Evolutionary conservation across 2,888 invertebrate genomes (phyloP).

Genomic region (Rotaria macrura): DNA sequence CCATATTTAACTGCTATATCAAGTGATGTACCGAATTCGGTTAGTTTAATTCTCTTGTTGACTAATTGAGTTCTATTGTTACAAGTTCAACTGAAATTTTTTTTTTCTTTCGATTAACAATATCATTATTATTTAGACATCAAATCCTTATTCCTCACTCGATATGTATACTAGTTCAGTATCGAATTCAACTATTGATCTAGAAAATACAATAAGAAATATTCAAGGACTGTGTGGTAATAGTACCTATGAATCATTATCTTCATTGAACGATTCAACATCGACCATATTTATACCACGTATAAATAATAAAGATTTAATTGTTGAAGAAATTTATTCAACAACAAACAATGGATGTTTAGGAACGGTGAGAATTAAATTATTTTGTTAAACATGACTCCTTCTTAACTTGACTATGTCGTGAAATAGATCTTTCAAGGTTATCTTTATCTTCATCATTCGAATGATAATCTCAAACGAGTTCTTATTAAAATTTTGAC

Average conservation of each 20-base stretch:
- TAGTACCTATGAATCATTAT: neutral
- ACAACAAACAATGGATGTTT: neutral
- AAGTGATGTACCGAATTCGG: neutral
- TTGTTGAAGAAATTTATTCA: neutral
- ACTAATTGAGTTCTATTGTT: too few relatives aligned
- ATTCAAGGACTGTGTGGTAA: slow-evolving; percentile 11
- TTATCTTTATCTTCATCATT: neutral
- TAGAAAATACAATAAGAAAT: neutral
- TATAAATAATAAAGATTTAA: neutral
- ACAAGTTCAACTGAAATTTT: too few relatives aligned
- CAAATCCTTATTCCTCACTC: neutral
- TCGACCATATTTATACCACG: neutral
- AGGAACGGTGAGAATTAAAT: neutral
- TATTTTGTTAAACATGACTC: too few relatives aligned
- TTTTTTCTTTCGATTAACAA: too few relatives aligned
- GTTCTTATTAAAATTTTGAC: neutral
- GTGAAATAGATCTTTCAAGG: neutral
- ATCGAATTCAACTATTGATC: neutral
- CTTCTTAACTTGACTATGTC: neutral
- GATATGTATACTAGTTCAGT: neutral
- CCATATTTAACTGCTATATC: neutral
- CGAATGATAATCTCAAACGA: neutral
- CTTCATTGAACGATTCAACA: too few relatives aligned
- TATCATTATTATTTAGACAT: neutral
- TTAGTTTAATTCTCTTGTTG: neutral